A percentile compares a stretch with the other conserved stretches of the same genome.
These are phyloP conservation scores for Lemur catta DNA, from an alignment of 2,797 vertebrate species.

Conservation along the genomic window DNA sequence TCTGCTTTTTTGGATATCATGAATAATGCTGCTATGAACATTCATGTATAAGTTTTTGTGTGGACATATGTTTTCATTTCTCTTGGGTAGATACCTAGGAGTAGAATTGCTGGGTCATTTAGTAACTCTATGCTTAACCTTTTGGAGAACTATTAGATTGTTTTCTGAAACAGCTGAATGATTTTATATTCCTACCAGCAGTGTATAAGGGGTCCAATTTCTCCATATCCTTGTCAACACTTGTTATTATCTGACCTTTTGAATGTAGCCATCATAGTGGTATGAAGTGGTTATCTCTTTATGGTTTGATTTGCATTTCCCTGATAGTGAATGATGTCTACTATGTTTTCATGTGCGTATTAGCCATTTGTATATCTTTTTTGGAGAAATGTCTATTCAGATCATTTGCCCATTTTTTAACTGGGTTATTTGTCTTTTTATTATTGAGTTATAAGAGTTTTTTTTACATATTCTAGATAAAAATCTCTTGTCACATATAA, in stretches of 20 bases:
- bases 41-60: not conserved
- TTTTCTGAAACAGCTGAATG: not conserved
- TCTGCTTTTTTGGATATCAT: not conserved
- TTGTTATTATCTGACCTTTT: constrained; percentile 34
- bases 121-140: not conserved
- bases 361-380: constrained; percentile 14
- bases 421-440: not conserved
- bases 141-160: not conserved
- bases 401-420: not conserved
- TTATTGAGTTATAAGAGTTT: not conserved
- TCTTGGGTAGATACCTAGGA: not conserved
- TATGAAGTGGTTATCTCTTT: not conserved
- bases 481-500: not conserved
- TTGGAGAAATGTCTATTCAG: constrained; percentile 10
- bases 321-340: not conserved
- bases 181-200: not conserved
- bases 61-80: constrained; percentile 21
- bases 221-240: not conserved
- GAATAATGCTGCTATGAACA: not conserved
- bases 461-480: not conserved
- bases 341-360: constrained; percentile 16
- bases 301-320: constrained; percentile 4
- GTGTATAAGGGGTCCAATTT: not conserved
- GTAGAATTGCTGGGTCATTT: not conserved
- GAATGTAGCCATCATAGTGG: not conserved